Percentiles rank a stretch among this genome's conserved stretches.
Evolutionary conservation across 2,888 invertebrate genomes (phyloP).

Genomic region (Parnassius mnemosyne): DNA sequence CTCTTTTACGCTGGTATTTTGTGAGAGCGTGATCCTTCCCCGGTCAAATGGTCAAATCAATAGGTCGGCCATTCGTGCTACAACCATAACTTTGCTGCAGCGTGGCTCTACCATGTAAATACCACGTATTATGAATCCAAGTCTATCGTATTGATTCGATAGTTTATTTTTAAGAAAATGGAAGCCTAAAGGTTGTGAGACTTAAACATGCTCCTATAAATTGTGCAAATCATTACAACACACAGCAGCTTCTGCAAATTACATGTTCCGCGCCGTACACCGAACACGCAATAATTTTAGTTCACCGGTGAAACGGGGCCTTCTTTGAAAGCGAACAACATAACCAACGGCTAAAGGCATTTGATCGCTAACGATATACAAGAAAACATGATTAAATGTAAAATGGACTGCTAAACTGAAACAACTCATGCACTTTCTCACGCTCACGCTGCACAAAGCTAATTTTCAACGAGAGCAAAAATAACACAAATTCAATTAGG

Average conservation of each 20-base stretch:
- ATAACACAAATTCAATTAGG: conserved; percentile 77
- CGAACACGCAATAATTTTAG: conserved; percentile 35
- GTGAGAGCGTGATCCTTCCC: too few species aligned
- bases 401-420: conserved; percentile 46
- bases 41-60: too few species aligned
- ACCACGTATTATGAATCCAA: too few species aligned
- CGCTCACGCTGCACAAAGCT: conserved; percentile 66
- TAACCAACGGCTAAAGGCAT: conserved; percentile 44
- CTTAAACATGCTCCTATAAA: conserved; percentile 27
- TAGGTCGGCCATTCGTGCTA: too few species aligned
- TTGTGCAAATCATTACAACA: conserved; percentile 35
- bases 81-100: too few species aligned
- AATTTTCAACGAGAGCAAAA: conserved; percentile 72
- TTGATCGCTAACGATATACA: conserved; percentile 46
- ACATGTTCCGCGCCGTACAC: conserved; percentile 29
- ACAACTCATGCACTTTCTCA: conserved; percentile 66
- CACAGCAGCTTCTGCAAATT: conserved; percentile 36
- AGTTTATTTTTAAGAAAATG: neutral
- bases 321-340: conserved; percentile 32
- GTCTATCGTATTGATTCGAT: too few species aligned
- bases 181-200: conserved; percentile 17
- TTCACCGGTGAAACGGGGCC: conserved; percentile 29
- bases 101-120: too few species aligned
- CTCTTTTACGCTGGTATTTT: too few species aligned
- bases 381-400: conserved; percentile 47